Conservation (phyloP, 2,888 invertebrate genomes). For the Thysanoteuthis rhombus region DNA sequence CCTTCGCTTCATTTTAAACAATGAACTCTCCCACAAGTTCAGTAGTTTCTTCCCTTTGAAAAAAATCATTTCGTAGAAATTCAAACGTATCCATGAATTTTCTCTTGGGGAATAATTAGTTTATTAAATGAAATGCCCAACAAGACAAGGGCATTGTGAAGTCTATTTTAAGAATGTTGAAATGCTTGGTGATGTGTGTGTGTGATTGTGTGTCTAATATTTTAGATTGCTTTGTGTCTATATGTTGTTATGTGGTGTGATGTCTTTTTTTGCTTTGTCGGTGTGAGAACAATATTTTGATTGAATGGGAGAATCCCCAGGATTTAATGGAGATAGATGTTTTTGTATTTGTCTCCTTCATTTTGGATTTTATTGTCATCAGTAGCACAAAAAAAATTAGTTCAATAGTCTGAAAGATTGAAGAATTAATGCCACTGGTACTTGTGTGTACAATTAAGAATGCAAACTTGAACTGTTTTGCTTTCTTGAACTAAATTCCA, state of each 20-base stretch:
- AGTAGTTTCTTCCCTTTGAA: no score
- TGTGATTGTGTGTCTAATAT: no score
- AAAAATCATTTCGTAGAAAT: no score
- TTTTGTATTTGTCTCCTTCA: not conserved
- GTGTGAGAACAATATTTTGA: not conserved
- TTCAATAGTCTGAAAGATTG: no score
- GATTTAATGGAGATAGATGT: not conserved
- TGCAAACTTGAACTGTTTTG: not conserved
- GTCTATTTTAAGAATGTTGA: not conserved
- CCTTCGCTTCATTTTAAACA: no score
- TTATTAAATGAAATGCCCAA: no score
- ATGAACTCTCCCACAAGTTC: no score
- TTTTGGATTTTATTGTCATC: not conserved
- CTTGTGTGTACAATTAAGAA: not conserved
- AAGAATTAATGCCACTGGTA: not conserved
- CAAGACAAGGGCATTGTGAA: not conserved
- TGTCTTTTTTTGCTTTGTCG: not conserved
- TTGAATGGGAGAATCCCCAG: not conserved
- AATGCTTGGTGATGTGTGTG: not conserved
- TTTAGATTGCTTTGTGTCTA: not conserved
- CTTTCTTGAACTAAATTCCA: not conserved
- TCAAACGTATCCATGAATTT: no score
- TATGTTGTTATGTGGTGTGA: slow-evolving; percentile 1
- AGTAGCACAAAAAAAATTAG: not conserved
- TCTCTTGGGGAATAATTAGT: no score